These are phyloP conservation scores for Microplitis manilae DNA, from an alignment of 2,888 invertebrate species.

Conservation along the genomic window DNA sequence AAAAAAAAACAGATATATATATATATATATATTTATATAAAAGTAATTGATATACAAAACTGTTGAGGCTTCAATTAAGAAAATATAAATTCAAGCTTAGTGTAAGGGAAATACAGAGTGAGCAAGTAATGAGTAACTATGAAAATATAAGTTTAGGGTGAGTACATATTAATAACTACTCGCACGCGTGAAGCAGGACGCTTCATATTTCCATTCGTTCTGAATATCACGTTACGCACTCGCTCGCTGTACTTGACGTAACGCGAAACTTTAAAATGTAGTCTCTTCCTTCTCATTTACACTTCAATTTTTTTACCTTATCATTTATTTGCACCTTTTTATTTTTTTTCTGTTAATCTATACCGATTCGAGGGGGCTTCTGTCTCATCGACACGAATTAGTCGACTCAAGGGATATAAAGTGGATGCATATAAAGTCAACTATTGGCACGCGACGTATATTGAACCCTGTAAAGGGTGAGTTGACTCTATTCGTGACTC, in stretches of 20 bases:
- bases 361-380: constrained; percentile 30
- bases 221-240: constrained; percentile 49
- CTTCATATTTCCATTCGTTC: constrained; percentile 46
- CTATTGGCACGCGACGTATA: constrained; percentile 46
- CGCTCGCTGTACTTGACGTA: constrained; percentile 40
- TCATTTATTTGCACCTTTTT: constrained; percentile 18
- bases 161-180: background rate
- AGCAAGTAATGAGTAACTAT: constrained; percentile 9
- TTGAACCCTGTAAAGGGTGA: constrained; percentile 17
- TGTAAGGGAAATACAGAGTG: constrained; percentile 20
- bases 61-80: constrained; percentile 22
- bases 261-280: constrained; percentile 38
- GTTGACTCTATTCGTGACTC: constrained; percentile 19
- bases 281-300: constrained; percentile 33
- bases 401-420: background rate
- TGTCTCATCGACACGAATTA: constrained; percentile 24
- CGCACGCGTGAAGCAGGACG: constrained; percentile 47
- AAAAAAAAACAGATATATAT: background rate
- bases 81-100: constrained; percentile 18
- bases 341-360: background rate
- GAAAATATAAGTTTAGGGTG: background rate
- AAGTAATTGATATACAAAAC: background rate
- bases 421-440: constrained; percentile 21
- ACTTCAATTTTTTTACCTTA: constrained; percentile 25
- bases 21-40: background rate